These are phyloP conservation scores for Hydrozoanthus gracilis DNA, from an alignment of 92 coral and sea anemone species.

Conservation along the genomic window DNA sequence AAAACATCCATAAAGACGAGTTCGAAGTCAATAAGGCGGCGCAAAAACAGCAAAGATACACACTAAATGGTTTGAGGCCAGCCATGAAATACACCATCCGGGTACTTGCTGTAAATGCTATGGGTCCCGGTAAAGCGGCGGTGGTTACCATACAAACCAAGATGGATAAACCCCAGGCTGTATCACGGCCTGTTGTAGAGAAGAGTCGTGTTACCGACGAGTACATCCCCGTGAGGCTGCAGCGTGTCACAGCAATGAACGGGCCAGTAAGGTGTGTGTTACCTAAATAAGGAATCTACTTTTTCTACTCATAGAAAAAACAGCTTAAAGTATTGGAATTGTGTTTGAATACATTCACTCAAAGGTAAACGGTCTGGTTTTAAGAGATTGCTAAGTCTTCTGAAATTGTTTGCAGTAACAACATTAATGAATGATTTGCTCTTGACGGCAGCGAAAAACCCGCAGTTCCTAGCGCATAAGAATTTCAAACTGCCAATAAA, in stretches of 20 bases:
- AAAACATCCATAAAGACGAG: conserved; percentile 60
- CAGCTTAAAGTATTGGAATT: background rate
- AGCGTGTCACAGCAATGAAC: conserved; percentile 76
- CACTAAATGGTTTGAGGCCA: conserved; percentile 71
- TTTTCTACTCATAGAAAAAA: background rate
- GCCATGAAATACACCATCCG: conserved; percentile 69
- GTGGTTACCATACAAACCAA: conserved; percentile 67
- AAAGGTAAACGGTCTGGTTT: too few species aligned
- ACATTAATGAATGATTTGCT: too few species aligned
- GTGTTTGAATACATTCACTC: background rate
- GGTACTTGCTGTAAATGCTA: conserved; percentile 69
- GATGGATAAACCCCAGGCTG: conserved; percentile 72
- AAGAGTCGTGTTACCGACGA: conserved; percentile 64
- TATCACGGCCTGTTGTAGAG: conserved; percentile 66
- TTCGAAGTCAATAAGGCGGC: conserved; percentile 50
- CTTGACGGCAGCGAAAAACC: too few species aligned
- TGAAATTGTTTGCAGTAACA: too few species aligned
- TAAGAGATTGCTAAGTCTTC: too few species aligned
- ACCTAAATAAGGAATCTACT: background rate
- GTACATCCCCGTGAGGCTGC: conserved; percentile 74
- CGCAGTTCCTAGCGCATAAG: too few species aligned
- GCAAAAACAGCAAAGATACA: conserved; percentile 49
- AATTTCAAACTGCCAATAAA: too few species aligned
- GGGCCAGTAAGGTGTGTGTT: conserved; percentile 87
- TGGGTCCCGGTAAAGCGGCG: conserved; percentile 68